Base-by-base conservation (phyloP, 2,797 vertebrate genomes). In the Trachurus trachurus region DNA sequence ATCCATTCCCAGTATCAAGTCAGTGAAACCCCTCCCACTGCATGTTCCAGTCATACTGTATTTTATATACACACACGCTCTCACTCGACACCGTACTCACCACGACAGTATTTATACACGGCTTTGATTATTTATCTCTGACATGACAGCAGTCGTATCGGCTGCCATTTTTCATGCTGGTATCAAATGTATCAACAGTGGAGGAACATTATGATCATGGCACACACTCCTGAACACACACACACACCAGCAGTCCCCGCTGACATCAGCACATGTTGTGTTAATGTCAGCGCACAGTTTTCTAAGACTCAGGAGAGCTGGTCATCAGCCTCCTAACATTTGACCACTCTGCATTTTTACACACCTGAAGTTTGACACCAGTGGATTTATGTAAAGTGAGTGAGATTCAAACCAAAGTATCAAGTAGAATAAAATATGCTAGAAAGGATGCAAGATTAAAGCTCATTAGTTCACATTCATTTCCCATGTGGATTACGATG, bases 121-220 rank as follows among this genome's bases (percentile, higher is more conserved):
- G 71, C 49, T 80, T 75, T 53, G 44, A 52, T 76, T 64, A 75
- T 78, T 86, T 61, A 82, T 84, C 66, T 39, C 15, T 53, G 67
- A 77, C 78, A 72, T 60, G 70, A 81, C 76, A 75, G 67, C 10
- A 2, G 49, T 74, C 73, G 61, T 50, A 59, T 62, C 69, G 29
- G 22, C 26, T 5, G 1, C 78, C 39, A 29, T 86, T 80, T 82
- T 64, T 86, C 69, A 84, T 71, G 45, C 52, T 45, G 61, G 26
- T 71, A 64, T 73, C 60, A 84, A 63, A 71, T 60, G 50, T 54
- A 58, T 75, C 56, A 61, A 49, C 58, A 52, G 34, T 34, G 17
- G 7, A 71, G 22, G 22, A 60, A 65, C 53, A 69, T 61, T 34
- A 50, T 47, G 22, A 72, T 66, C 13, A 40, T 47, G n/a, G 5